Percentiles rank a stretch among this genome's conserved stretches.
Evolutionary conservation across 2,888 invertebrate species (phyloP).

Genomic region (Oasisia sp.): DNA sequence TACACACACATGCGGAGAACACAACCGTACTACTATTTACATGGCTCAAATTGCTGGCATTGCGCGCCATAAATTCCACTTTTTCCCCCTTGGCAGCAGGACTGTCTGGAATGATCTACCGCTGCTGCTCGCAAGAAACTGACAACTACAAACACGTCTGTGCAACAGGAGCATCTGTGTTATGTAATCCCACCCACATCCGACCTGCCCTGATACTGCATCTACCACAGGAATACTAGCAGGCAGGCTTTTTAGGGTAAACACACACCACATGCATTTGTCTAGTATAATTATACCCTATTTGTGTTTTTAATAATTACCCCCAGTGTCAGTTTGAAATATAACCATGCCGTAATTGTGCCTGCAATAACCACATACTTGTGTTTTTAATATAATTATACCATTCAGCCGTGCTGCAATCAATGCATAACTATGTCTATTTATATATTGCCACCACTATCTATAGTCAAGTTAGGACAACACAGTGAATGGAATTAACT

Average conservation of each 20-base stretch:
- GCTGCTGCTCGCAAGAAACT: too few species aligned
- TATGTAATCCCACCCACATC: too few species aligned
- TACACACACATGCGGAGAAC: neutral
- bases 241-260: too few species aligned
- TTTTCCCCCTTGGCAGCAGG: too few species aligned
- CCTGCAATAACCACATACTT: neutral
- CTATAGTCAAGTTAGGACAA: too few species aligned
- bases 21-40: neutral
- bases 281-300: neutral
- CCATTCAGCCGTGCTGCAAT: neutral
- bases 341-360: neutral
- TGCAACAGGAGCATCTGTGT: too few species aligned
- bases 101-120: too few species aligned
- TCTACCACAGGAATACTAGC: neutral
- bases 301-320: neutral
- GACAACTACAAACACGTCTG: too few species aligned
- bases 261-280: neutral
- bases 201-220: neutral
- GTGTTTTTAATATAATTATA: neutral
- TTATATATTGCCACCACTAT: too few species aligned
- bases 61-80: neutral
- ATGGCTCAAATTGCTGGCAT: neutral
- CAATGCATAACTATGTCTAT: too few species aligned
- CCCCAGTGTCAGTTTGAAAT: neutral
- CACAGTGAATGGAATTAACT: too few species aligned